Evolutionary conservation across 2,113 vertebrate genomes (phyloP).

Genomic region (Indicator indicator): DNA sequence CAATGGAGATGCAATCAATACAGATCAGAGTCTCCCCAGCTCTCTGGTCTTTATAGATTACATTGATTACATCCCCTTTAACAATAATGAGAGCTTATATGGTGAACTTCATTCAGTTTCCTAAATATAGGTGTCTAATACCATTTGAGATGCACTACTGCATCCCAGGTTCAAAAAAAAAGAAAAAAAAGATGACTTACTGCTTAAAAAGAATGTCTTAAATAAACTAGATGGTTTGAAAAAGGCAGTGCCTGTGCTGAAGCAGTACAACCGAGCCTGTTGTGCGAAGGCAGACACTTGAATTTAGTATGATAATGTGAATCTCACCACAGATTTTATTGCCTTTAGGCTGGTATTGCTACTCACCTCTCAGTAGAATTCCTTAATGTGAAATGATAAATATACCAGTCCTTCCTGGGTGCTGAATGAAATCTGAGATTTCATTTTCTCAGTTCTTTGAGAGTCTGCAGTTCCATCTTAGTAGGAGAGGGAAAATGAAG

Average conservation of each 20-base stretch:
- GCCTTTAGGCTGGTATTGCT: neutral
- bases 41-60: conserved; percentile 23
- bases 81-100: neutral
- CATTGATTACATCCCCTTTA: conserved; percentile 38
- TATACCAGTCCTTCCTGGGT: neutral
- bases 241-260: neutral
- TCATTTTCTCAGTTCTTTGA: neutral
- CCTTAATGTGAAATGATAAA: neutral
- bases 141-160: neutral
- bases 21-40: neutral
- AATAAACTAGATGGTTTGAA: neutral
- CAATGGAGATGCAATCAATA: conserved; percentile 29
- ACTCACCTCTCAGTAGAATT: neutral
- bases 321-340: neutral
- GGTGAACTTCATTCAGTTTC: neutral
- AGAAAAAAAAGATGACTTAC: neutral
- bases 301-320: neutral
- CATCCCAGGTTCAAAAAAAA: neutral
- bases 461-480: neutral
- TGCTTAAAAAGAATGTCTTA: neutral
- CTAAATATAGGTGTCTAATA: neutral
- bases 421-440: conserved; percentile 13
- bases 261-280: neutral
- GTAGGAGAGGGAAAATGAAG: conserved; percentile 9
- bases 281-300: neutral